phyloP scores from a whole-genome alignment of 2,113 vertebrate genomes.

The Sula dactylatra region DNA sequence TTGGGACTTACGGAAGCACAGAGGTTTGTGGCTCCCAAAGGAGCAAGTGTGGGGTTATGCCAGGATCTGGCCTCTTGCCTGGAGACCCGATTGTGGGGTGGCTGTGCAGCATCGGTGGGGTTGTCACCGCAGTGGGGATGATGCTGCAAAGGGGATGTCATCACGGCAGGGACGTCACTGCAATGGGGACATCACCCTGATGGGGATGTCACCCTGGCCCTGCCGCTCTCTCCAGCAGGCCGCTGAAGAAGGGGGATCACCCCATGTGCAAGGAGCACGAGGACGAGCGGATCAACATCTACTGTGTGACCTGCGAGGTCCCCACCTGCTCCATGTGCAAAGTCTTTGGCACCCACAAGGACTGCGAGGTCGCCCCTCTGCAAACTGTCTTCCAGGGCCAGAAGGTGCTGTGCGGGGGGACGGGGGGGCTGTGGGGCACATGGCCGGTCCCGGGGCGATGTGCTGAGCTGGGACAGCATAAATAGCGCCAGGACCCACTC shows the following conservation, averaged over 20 bases:
- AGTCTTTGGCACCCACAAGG: constrained; percentile 92
- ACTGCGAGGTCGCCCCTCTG: constrained; percentile 92
- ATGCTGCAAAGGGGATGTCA: background rate
- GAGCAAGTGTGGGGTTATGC: background rate
- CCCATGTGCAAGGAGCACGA: constrained; percentile 94
- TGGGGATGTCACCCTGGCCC: fast-evolving
- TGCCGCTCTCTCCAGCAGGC: constrained; percentile 52
- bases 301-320: constrained; percentile 88
- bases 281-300: constrained; percentile 97
- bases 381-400: constrained; percentile 84
- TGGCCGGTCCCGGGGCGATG: background rate
- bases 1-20: fast-evolving
- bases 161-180: fast-evolving
- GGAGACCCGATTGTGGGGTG: background rate
- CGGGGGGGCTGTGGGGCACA: background rate
- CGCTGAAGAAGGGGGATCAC: constrained; percentile 84
- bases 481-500: constrained; percentile 12
- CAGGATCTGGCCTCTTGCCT: background rate
- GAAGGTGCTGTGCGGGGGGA: constrained; percentile 61
- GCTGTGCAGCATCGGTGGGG: background rate
- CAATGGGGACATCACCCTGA: background rate
- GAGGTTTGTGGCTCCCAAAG: fast-evolving
- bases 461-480: constrained; percentile 54
- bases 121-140: background rate
- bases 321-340: constrained; percentile 98